Percentiles rank a stretch among this genome's conserved stretches.
These are phyloP conservation scores for Chymomyza procnemis DNA, from an alignment of 2,888 invertebrate genomes.

Conservation along the genomic window DNA sequence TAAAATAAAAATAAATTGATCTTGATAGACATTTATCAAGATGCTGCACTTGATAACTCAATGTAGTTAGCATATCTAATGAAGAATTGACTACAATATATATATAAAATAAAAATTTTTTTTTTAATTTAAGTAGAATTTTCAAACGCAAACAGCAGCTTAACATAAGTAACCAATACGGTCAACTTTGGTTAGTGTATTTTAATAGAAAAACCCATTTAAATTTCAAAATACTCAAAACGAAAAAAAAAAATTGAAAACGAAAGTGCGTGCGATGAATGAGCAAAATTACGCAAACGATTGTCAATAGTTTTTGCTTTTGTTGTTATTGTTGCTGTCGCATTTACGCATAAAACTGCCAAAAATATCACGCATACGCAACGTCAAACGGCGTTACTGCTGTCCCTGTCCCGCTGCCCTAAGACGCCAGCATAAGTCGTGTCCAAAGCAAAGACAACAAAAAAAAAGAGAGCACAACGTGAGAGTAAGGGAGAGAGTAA, in stretches of 20 bases:
- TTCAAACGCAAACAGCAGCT: too few relatives aligned
- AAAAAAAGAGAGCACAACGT: neutral
- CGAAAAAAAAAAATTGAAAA: slow-evolving; percentile 30
- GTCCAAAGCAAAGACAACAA: neutral
- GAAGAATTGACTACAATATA: too few relatives aligned
- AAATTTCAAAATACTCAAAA: slow-evolving; percentile 13
- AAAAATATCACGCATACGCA: slow-evolving; percentile 49
- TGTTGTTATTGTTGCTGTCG: slow-evolving; percentile 16
- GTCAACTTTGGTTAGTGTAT: neutral
- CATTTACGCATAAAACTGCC: slow-evolving; percentile 46
- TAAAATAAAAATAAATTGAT: too few relatives aligned
- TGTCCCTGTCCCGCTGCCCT: neutral
- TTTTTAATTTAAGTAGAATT: too few relatives aligned
- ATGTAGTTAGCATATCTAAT: too few relatives aligned
- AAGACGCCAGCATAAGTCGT: neutral
- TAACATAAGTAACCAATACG: neutral
- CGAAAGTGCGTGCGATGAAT: slow-evolving; percentile 65
- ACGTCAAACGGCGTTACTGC: slow-evolving; percentile 14
- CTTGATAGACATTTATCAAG: too few relatives aligned
- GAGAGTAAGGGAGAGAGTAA: slow-evolving; percentile 6
- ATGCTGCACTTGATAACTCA: too few relatives aligned
- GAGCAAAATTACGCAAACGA: slow-evolving; percentile 63
- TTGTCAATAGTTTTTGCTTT: slow-evolving; percentile 35
- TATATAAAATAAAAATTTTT: too few relatives aligned
- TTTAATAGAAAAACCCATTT: slow-evolving; percentile 11